phyloP scores from a whole-genome alignment of 1,140 invertebrate species.

The Oncopeltus fasciatus region DNA sequence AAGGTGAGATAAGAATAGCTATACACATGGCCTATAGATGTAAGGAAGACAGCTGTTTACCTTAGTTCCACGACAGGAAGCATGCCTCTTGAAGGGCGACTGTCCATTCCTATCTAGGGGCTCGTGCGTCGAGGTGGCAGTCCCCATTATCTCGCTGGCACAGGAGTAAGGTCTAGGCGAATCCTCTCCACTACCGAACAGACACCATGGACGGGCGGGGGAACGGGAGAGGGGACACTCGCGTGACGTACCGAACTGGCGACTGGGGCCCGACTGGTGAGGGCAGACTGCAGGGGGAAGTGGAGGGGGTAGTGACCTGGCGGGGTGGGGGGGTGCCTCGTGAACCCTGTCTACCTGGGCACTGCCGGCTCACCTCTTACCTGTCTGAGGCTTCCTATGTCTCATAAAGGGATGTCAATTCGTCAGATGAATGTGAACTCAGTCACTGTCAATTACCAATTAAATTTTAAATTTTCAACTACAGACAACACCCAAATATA shows the following conservation, averaged over 20 bases:
- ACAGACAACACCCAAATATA: too few species aligned
- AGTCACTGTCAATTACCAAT: too few species aligned
- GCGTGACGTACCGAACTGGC: neutral
- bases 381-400: too few species aligned
- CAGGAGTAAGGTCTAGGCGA: neutral
- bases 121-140: constrained; percentile 24
- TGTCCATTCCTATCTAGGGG: constrained; percentile 22
- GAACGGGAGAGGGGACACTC: neutral
- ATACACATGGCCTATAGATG: too few species aligned
- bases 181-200: neutral
- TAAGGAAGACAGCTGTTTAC: too few species aligned
- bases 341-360: neutral
- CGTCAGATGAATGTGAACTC: too few species aligned
- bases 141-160: constrained; percentile 22
- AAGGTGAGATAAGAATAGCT: too few species aligned
- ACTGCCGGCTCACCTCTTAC: too few species aligned
- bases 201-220: neutral
- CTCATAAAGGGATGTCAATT: too few species aligned
- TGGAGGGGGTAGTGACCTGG: neutral
- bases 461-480: too few species aligned
- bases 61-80: constrained; percentile 24
- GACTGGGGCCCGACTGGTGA: neutral
- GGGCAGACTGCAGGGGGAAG: neutral
- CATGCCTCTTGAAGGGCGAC: constrained; percentile 22
- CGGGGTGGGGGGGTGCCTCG: neutral